Conservation (phyloP, 1,140 invertebrate genomes). For the Pissodes strobi region DNA sequence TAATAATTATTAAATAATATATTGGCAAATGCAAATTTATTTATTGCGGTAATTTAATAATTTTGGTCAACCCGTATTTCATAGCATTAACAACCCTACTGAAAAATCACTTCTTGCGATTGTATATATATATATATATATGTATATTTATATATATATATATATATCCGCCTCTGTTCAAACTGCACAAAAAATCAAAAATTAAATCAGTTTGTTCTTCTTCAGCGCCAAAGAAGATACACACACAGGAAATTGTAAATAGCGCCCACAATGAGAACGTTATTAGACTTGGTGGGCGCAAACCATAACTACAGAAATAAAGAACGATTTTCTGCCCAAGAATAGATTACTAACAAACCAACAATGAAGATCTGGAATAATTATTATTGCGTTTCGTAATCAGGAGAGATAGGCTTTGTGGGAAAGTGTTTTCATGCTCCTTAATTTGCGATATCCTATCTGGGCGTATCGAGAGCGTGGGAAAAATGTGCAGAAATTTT, state of each 20-base stretch:
- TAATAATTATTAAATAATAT: too few species aligned
- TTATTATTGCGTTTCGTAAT: slow-evolving; percentile 12
- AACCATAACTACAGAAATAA: slow-evolving; percentile 23
- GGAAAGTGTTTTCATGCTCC: background rate
- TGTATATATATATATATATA: too few species aligned
- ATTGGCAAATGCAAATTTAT: too few species aligned
- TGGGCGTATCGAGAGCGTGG: background rate
- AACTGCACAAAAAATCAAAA: too few species aligned
- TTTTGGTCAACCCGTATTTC: too few species aligned
- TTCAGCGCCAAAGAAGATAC: slow-evolving; percentile 19
- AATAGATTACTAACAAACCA: slow-evolving; percentile 22
- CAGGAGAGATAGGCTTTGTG: background rate
- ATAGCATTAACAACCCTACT: too few species aligned
- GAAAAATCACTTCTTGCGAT: too few species aligned
- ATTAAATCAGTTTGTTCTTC: background rate
- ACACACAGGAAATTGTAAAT: slow-evolving; percentile 30
- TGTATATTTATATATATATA: too few species aligned
- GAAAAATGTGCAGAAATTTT: too few species aligned
- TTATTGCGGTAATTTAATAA: too few species aligned
- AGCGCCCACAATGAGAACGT: slow-evolving; percentile 21
- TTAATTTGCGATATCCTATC: background rate
- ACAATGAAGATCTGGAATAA: slow-evolving; percentile 16
- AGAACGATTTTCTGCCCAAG: slow-evolving; percentile 15
- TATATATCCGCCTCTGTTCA: too few species aligned
- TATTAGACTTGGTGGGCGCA: slow-evolving; percentile 23